Percentiles rank a stretch among this genome's conserved stretches.
Conservation (phyloP, 1,140 invertebrate species). For the Frieseomelitta varia region DNA sequence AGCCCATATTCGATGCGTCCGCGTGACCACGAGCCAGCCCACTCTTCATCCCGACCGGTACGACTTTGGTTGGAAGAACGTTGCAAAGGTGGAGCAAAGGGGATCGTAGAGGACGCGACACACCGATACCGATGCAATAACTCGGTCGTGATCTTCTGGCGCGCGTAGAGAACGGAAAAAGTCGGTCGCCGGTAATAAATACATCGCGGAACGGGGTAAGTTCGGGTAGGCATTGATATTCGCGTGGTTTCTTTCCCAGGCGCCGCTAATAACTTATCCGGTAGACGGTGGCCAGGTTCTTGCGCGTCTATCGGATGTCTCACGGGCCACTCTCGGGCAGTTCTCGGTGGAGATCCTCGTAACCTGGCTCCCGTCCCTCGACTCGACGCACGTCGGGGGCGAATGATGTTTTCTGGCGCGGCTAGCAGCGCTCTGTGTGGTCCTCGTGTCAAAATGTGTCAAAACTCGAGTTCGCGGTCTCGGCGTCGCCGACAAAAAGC, state of each 20-base stretch:
- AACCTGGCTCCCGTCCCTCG: neutral
- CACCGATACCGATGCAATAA: conserved; percentile 27
- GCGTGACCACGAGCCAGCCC: neutral
- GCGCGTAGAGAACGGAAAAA: conserved; percentile 45
- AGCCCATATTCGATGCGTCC: conserved; percentile 37
- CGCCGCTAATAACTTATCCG: conserved; percentile 77
- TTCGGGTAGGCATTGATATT: conserved; percentile 63
- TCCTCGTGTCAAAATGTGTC: conserved; percentile 81
- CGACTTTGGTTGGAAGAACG: conserved; percentile 14
- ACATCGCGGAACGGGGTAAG: conserved; percentile 66
- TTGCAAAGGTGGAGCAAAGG: neutral
- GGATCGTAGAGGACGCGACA: neutral
- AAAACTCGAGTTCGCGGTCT: conserved; percentile 77
- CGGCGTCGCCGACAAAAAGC: conserved; percentile 70
- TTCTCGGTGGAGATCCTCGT: conserved; percentile 25
- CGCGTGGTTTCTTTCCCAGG: conserved; percentile 66
- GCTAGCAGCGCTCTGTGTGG: conserved; percentile 75
- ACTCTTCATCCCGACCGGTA: neutral
- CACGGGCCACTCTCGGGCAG: neutral
- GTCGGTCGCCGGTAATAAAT: conserved; percentile 71
- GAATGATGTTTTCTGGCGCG: conserved; percentile 75
- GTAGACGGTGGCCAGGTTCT: conserved; percentile 67
- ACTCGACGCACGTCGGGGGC: conserved; percentile 44
- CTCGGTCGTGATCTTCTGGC: conserved; percentile 43
- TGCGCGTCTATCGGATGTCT: conserved; percentile 67